A percentile compares a stretch with the other conserved stretches of the same genome.
Conservation (phyloP, 1,140 invertebrate genomes). For the Lordiphosa clarofinis region DNA sequence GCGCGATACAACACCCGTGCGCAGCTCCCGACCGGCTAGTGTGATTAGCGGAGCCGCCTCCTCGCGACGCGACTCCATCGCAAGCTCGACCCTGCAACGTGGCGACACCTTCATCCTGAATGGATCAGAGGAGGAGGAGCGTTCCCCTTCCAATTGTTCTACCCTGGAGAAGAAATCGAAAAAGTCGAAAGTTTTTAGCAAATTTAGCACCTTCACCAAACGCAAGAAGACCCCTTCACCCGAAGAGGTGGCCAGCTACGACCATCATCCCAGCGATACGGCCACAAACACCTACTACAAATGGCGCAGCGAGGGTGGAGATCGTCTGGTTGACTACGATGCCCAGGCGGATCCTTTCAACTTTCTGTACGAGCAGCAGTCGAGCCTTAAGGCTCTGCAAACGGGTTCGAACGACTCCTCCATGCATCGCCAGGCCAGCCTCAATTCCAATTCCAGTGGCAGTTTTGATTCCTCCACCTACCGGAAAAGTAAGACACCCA, state of each 20-base stretch:
- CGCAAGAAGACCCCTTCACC: constrained; percentile 69
- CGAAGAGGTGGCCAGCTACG: constrained; percentile 55
- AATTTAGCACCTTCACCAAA: constrained; percentile 76
- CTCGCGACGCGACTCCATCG: constrained; percentile 51
- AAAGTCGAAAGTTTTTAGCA: constrained; percentile 74
- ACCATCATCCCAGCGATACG: constrained; percentile 74
- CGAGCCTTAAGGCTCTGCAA: constrained; percentile 42
- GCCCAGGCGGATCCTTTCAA: constrained; percentile 74
- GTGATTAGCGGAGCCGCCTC: constrained; percentile 40
- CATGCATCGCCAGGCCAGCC: constrained; percentile 45
- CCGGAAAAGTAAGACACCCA: constrained; percentile 64
- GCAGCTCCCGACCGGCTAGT: constrained; percentile 61
- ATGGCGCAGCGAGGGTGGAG: constrained; percentile 64
- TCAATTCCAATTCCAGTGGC: constrained; percentile 50
- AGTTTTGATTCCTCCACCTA: constrained; percentile 72
- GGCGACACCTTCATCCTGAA: constrained; percentile 71
- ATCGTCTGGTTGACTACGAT: constrained; percentile 67
- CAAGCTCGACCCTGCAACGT: constrained; percentile 61
- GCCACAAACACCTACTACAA: constrained; percentile 78
- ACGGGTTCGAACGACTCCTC: constrained; percentile 1
- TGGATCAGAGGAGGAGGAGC: constrained; percentile 47
- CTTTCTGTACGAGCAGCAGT: constrained; percentile 71
- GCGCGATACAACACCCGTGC: constrained; percentile 71
- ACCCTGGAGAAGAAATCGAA: constrained; percentile 74
- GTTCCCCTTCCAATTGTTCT: constrained; percentile 49